These are phyloP conservation scores for Pluvianellus socialis DNA, from an alignment of 2,113 vertebrate genomes.

Conservation along the genomic window DNA sequence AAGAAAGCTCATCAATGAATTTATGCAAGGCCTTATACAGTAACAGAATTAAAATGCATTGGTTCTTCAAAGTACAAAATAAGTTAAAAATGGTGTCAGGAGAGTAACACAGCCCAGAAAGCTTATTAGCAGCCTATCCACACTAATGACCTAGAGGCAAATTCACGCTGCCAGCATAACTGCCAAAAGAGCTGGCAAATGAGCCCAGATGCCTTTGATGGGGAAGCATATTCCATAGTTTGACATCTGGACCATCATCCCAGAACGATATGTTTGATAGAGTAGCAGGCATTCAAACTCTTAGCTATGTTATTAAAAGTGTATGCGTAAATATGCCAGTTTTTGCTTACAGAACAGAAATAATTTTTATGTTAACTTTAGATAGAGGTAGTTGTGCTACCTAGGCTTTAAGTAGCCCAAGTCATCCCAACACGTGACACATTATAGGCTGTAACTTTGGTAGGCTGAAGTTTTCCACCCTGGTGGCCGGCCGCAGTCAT, in stretches of 20 bases:
- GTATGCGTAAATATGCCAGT: neutral
- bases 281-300: neutral
- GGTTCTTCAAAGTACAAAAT: conserved; percentile 14
- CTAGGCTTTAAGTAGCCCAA: neutral
- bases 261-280: neutral
- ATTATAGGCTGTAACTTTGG: neutral
- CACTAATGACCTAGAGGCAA: neutral
- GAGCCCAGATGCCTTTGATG: neutral
- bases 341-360: neutral
- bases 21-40: neutral
- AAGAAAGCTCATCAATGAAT: neutral
- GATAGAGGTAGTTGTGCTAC: neutral
- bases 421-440: fast-evolving
- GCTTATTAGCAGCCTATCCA: conserved; percentile 20
- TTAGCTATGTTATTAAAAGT: neutral
- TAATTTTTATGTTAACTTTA: neutral
- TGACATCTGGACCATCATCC: neutral
- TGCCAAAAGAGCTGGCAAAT: neutral
- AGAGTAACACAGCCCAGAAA: neutral
- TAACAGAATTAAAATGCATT: conserved; percentile 41
- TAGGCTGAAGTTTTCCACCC: neutral
- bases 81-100: conserved; percentile 32
- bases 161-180: neutral
- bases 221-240: neutral
- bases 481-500: neutral